Base-by-base conservation (phyloP, 2,888 invertebrate genomes). In the Athrips mouffetella region DNA sequence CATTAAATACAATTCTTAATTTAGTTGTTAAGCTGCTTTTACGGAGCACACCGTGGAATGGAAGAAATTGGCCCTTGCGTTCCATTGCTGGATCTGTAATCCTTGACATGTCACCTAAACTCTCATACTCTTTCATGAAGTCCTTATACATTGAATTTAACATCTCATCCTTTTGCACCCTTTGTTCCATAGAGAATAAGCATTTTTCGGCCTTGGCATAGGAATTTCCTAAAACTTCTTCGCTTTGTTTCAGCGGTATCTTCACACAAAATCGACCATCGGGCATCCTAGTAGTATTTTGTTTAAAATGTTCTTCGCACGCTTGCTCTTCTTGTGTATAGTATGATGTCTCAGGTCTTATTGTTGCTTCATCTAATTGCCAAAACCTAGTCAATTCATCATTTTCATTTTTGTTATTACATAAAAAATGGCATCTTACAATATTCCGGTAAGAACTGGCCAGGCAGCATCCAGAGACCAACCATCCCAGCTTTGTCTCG, bases 41-140 rank as follows among this genome's bases (percentile, higher is more conserved):
- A 23, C 51, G 45, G 20, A 51, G 37, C 8, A 48, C 45, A 10
- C 52, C 49, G 20, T 46, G 42, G 23, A 46, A 48, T 33, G 51
- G 48, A 29, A 50, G 35, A 33, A 39, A 50, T 25, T 47, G 42
- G 2, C 27, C 27, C 2, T 35, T 25, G 15, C 10, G 8, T 23
- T 23, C 4, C 11, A 2, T 3, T 15, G 23, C 11, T 13, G 27
- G 25, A 6, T 41, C 11, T 8, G 15, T 41, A n/a, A 41, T 7
- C 15, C 27, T 41, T 23, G 44, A 10, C 44, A 44, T 44, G 20
- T 44, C 15, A 6, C 44, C 44, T 10, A 44, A 11, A 2, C 30
- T 8, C 8, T 8, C 18, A 27, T 41, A 41, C 15, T 41, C 41
- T 10, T 25, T 41, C 15, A 41, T 41, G 16, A 41, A 41, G 1